Conservation (phyloP, 2,888 invertebrate species). For the Hydropsyche betteni region DNA sequence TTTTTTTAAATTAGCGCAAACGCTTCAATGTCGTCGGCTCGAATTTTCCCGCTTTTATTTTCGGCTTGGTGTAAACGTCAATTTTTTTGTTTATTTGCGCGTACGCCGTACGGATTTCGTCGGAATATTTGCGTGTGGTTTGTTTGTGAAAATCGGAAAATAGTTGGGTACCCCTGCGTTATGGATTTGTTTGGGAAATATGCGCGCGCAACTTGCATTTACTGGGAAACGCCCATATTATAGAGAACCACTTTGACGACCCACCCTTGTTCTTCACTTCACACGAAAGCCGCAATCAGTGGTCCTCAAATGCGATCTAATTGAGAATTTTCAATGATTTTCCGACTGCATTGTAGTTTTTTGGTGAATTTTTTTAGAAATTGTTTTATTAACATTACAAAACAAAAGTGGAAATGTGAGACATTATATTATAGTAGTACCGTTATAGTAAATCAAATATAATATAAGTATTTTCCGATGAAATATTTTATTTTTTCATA, state of each 20-base stretch:
- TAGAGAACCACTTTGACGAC: constrained; percentile 23
- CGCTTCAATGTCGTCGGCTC: constrained; percentile 26
- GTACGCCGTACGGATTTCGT: constrained; percentile 6
- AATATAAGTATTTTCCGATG: too few species aligned
- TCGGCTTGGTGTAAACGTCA: not conserved
- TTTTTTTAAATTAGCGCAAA: not conserved
- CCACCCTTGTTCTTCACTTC: constrained; percentile 16
- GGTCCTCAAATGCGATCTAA: too few species aligned
- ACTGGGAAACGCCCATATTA: constrained; percentile 31
- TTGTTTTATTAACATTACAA: too few species aligned
- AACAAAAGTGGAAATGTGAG: too few species aligned
- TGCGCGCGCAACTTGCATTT: constrained; percentile 35
- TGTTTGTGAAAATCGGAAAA: constrained; percentile 1
- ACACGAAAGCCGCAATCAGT: constrained; percentile 18
- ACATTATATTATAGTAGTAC: too few species aligned
- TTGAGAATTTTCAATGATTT: too few species aligned
- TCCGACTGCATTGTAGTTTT: too few species aligned
- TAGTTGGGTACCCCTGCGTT: constrained; percentile 2
- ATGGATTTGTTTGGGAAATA: constrained; percentile 35
- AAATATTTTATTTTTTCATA: too few species aligned
- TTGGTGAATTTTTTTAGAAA: too few species aligned
- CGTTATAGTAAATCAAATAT: too few species aligned
- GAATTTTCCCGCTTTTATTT: constrained; percentile 30
- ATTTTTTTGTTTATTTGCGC: constrained; percentile 8
- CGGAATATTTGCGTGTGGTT: not conserved